These are phyloP conservation scores for Battus philenor DNA, from an alignment of 1,140 invertebrate species.

Conservation along the genomic window DNA sequence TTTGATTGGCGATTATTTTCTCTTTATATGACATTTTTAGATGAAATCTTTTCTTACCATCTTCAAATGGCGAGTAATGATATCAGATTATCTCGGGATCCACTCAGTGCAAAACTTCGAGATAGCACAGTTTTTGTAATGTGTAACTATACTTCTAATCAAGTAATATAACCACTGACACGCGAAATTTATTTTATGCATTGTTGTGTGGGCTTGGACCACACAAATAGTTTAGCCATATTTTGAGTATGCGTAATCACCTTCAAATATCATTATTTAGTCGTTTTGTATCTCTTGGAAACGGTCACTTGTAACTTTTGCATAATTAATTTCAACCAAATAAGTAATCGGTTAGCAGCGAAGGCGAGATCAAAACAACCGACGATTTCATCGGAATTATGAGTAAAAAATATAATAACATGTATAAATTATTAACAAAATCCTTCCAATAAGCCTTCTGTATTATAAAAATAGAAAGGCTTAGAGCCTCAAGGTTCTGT, in stretches of 20 bases:
- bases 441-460: too few species aligned
- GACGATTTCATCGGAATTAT: neutral
- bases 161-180: conserved; percentile 1
- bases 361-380: conserved; percentile 9
- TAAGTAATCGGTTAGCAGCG: conserved; percentile 5
- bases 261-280: conserved; percentile 55
- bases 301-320: conserved; percentile 6
- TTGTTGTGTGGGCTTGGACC: conserved; percentile 29
- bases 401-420: neutral
- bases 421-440: too few species aligned
- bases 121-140: too few species aligned
- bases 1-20: too few species aligned
- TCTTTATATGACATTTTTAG: too few species aligned
- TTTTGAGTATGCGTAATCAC: conserved; percentile 37
- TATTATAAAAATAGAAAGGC: too few species aligned
- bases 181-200: conserved; percentile 25
- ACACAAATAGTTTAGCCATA: conserved; percentile 26
- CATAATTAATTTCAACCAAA: conserved; percentile 11
- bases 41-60: too few species aligned
- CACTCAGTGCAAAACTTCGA: too few species aligned
- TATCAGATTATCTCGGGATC: too few species aligned
- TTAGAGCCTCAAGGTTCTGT: too few species aligned
- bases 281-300: conserved; percentile 13
- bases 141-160: too few species aligned
- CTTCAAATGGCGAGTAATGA: too few species aligned